A percentile compares a stretch with the other conserved stretches of the same genome.
These are phyloP conservation scores for Griposia aprilina DNA, from an alignment of 2,888 invertebrate species.

Conservation along the genomic window DNA sequence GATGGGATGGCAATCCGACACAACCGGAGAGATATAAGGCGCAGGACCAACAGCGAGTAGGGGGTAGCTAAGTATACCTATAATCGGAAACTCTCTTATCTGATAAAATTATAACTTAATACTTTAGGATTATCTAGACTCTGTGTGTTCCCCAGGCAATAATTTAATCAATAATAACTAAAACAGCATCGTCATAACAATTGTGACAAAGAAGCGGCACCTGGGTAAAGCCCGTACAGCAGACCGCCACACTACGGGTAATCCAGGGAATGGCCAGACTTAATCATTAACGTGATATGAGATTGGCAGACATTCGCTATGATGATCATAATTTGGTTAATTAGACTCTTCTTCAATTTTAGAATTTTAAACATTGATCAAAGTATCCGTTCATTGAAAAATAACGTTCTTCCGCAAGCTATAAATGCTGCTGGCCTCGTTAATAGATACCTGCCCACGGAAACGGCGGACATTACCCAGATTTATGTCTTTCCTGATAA, in stretches of 20 bases:
- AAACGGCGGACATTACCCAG: slow-evolving; percentile 62
- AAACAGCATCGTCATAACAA: background rate
- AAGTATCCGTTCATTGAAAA: slow-evolving; percentile 28
- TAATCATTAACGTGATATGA: background rate
- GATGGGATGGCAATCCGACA: no score
- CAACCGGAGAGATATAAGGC: no score
- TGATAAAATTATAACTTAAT: background rate
- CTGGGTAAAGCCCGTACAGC: background rate
- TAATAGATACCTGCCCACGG: slow-evolving; percentile 63
- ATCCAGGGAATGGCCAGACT: background rate
- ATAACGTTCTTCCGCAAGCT: slow-evolving; percentile 30
- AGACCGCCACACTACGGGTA: background rate
- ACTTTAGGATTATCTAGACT: no score
- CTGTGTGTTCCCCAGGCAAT: background rate
- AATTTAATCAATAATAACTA: background rate
- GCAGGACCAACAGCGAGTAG: no score
- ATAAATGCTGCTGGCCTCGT: slow-evolving; percentile 48
- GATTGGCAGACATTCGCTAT: background rate
- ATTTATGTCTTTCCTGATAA: slow-evolving; percentile 69
- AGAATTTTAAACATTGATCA: slow-evolving; percentile 8
- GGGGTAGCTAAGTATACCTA: no score
- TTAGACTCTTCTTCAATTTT: background rate
- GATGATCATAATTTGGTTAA: background rate
- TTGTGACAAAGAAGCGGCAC: background rate
- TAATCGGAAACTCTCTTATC: no score